These are phyloP conservation scores for Tetragnatha versicolor DNA, from an alignment of 1,140 invertebrate genomes.

Conservation along the genomic window DNA sequence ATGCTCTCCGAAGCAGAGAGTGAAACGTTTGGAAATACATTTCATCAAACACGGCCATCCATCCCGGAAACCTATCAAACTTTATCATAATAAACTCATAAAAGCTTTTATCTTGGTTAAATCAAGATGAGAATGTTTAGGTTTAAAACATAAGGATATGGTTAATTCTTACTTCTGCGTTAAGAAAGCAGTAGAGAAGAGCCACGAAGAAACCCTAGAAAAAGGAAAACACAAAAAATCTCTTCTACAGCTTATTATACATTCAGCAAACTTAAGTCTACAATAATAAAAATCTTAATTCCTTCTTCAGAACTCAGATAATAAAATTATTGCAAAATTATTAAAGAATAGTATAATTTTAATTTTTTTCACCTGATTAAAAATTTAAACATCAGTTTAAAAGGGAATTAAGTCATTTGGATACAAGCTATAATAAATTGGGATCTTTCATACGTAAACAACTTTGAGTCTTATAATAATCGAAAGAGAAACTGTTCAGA, in stretches of 20 bases:
- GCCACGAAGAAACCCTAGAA: slow-evolving; percentile 67
- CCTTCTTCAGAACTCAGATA: background rate
- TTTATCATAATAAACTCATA: too few species aligned
- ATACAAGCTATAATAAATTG: background rate
- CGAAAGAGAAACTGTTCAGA: background rate
- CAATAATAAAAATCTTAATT: background rate
- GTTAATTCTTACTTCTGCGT: slow-evolving; percentile 64
- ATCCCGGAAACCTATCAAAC: too few species aligned
- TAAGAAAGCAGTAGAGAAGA: slow-evolving; percentile 68
- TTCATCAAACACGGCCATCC: too few species aligned
- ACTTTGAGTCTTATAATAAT: background rate
- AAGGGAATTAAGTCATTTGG: background rate
- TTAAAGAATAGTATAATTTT: background rate
- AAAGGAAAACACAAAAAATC: slow-evolving; percentile 1
- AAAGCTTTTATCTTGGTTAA: too few species aligned
- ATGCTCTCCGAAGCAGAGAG: too few species aligned
- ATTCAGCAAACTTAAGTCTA: background rate
- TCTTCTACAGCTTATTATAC: background rate
- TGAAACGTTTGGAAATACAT: too few species aligned
- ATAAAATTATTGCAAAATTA: background rate
- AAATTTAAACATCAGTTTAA: background rate
- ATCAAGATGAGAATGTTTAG: too few species aligned
- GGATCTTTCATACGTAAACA: background rate
- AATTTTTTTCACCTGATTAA: background rate
- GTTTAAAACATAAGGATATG: too few species aligned